Evolutionary conservation across 2,888 invertebrate genomes (phyloP).

Genomic region (Stegophylla sp.): DNA sequence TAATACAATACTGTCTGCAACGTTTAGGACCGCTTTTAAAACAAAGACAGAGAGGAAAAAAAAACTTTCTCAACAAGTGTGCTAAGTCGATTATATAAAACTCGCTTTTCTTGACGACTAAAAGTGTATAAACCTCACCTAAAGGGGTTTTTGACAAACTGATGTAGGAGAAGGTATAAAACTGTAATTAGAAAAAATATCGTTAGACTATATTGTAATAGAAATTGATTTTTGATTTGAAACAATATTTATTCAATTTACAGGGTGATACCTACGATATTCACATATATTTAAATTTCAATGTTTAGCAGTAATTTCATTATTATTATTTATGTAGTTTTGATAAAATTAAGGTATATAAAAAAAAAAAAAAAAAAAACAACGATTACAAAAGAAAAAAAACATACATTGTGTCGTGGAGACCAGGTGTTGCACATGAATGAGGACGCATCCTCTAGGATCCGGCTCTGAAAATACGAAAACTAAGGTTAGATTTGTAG

Average conservation of each 20-base stretch:
- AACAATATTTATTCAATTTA: too few species aligned
- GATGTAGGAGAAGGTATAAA: slow-evolving; percentile 21
- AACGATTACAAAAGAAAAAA: slow-evolving; percentile 11
- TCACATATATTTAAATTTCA: too few species aligned
- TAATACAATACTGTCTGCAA: slow-evolving; percentile 47
- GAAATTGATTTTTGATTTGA: background rate
- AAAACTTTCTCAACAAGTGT: slow-evolving; percentile 51
- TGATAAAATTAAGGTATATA: background rate
- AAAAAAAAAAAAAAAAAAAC: too few species aligned
- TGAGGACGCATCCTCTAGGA: slow-evolving; percentile 82
- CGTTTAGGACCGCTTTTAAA: slow-evolving; percentile 50
- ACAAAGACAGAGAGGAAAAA: background rate
- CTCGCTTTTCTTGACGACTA: slow-evolving; percentile 19
- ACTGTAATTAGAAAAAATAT: slow-evolving; percentile 24
- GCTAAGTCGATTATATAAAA: slow-evolving; percentile 48
- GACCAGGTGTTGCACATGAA: slow-evolving; percentile 93
- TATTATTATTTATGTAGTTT: background rate
- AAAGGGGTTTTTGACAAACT: slow-evolving; percentile 3
- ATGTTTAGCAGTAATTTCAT: background rate
- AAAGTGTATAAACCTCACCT: slow-evolving; percentile 35
- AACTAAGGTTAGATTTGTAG: slow-evolving; percentile 33
- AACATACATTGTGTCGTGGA: slow-evolving; percentile 86
- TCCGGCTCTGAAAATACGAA: slow-evolving; percentile 78
- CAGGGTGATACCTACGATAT: too few species aligned
- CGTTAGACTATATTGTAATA: background rate